Evolutionary conservation across 2,797 vertebrate genomes (phyloP).

Genomic region (Tinamus major): DNA sequence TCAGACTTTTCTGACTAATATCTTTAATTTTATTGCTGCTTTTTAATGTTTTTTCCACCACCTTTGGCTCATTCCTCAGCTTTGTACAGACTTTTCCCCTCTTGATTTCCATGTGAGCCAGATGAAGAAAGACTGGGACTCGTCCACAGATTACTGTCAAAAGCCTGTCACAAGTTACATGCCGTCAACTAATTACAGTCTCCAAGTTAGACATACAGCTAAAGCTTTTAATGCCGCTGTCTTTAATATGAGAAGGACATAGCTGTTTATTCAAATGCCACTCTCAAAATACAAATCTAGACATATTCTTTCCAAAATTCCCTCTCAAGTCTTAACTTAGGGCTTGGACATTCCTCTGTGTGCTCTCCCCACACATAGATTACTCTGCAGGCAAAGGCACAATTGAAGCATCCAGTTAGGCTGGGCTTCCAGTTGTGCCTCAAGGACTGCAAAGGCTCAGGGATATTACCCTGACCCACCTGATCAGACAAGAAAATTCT

Average conservation of each 20-base stretch:
- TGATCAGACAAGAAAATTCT: neutral
- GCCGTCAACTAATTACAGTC: neutral
- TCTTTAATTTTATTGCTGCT: neutral
- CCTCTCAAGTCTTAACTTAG: neutral
- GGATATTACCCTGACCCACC: neutral
- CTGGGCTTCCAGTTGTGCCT: neutral
- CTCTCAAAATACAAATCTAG: neutral
- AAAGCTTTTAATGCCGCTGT: neutral
- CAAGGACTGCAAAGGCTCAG: neutral
- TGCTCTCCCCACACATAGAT: neutral
- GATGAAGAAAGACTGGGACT: neutral
- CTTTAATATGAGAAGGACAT: neutral
- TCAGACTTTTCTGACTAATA: neutral
- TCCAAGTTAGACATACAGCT: neutral
- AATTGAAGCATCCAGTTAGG: neutral
- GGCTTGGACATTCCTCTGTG: neutral
- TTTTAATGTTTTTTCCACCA: neutral
- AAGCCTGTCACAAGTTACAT: fast-evolving
- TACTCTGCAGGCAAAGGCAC: neutral
- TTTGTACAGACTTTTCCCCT: neutral
- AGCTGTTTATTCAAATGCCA: neutral
- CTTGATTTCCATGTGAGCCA: neutral
- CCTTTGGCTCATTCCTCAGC: neutral
- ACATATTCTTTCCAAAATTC: neutral
- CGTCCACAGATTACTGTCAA: neutral